These are phyloP conservation scores for Xylota segnis DNA, from an alignment of 2,888 invertebrate species.

Conservation along the genomic window DNA sequence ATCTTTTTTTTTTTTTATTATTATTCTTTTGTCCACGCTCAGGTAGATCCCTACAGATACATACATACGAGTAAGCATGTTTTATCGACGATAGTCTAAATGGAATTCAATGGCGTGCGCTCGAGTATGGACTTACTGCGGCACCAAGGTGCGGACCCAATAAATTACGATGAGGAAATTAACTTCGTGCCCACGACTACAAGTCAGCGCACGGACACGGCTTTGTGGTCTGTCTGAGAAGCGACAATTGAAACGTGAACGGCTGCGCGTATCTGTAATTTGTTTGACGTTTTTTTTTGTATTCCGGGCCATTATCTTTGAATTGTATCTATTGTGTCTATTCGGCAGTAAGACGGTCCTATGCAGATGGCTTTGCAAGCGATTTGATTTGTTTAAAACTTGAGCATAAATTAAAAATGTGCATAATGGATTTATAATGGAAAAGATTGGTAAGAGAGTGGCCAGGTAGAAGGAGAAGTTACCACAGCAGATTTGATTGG, in stretches of 20 bases:
- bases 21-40: not conserved
- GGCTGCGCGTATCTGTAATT: conserved; percentile 56
- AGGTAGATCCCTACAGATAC: conserved; percentile 14
- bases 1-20: not conserved
- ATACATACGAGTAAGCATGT: too few relatives aligned
- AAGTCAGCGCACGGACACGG: conserved; percentile 19
- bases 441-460: not conserved
- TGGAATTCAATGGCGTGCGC: conserved; percentile 62
- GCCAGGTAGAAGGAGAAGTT: not conserved
- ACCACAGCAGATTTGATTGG: too few relatives aligned
- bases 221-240: conserved; percentile 10
- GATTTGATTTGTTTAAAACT: conserved; percentile 19
- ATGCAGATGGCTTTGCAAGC: conserved; percentile 43
- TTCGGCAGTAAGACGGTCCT: not conserved
- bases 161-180: conserved; percentile 73
- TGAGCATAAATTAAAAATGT: conserved; percentile 47
- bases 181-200: conserved; percentile 66
- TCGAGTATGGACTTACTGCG: conserved; percentile 44
- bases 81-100: conserved; percentile 9
- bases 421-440: conserved; percentile 30
- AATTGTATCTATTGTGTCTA: conserved; percentile 41
- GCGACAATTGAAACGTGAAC: conserved; percentile 57
- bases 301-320: conserved; percentile 3
- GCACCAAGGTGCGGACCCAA: conserved; percentile 66
- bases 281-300: conserved; percentile 32